Percentiles rank a stretch among this genome's conserved stretches.
phyloP scores from a whole-genome alignment of 2,797 vertebrate genomes.

The Lepidocolaptes lacrymiger region DNA sequence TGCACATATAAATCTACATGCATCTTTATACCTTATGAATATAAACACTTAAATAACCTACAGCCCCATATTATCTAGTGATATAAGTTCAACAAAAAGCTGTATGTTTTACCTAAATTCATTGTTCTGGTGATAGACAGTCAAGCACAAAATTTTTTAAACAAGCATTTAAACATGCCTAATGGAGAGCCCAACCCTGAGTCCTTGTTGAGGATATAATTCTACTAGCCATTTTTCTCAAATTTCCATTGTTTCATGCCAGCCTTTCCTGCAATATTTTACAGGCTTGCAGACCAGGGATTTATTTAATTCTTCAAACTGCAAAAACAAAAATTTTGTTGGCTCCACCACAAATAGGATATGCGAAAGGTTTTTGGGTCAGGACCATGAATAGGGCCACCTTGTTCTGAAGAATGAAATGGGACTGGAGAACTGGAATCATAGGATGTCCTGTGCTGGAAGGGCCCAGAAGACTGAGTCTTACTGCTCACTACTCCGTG shows the following conservation, averaged over 20 bases:
- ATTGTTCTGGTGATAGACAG: not conserved
- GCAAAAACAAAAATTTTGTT: not conserved
- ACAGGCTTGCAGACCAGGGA: not conserved
- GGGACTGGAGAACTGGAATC: not conserved
- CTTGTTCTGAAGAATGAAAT: not conserved
- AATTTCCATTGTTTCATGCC: not conserved
- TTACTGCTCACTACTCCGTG: not conserved
- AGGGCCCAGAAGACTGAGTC: not conserved
- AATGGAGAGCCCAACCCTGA: not conserved
- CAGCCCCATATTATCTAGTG: not conserved
- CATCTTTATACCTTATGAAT: not conserved
- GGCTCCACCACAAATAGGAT: not conserved
- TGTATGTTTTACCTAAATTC: not conserved
- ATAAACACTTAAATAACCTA: not conserved
- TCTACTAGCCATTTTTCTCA: not conserved
- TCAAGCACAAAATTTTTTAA: not conserved
- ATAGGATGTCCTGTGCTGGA: not conserved
- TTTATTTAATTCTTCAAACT: not conserved
- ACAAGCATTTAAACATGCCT: not conserved
- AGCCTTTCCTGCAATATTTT: not conserved
- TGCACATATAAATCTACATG: rapidly evolving
- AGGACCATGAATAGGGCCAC: not conserved
- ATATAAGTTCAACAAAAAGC: not conserved
- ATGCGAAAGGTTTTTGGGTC: not conserved
- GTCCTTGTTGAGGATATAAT: not conserved